Percentiles rank a stretch among this genome's conserved stretches.
phyloP scores from a whole-genome alignment of 2,888 invertebrate species.

The Herminia tarsipennalis region DNA sequence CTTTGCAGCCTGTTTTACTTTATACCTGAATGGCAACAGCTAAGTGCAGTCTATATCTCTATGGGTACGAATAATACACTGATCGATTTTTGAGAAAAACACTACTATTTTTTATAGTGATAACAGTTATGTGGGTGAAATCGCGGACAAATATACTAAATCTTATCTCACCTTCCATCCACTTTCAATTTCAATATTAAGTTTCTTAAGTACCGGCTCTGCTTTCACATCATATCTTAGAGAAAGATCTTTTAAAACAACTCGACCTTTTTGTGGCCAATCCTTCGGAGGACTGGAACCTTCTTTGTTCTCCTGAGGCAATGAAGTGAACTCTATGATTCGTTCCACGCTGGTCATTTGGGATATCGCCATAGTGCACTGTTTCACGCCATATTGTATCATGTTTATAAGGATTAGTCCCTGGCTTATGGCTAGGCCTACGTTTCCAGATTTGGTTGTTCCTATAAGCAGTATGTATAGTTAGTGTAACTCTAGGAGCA shows the following conservation, averaged over 20 bases:
- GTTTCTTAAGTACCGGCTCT: conserved; percentile 83
- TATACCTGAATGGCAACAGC: no score
- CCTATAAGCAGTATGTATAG: conserved; percentile 56
- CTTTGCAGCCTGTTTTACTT: no score
- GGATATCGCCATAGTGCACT: conserved; percentile 90
- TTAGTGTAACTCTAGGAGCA: no score
- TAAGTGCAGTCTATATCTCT: no score
- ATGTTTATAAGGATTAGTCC: conserved; percentile 91
- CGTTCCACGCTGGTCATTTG: conserved; percentile 94
- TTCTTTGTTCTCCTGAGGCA: conserved; percentile 89
- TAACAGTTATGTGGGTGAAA: no score
- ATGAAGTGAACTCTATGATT: conserved; percentile 90
- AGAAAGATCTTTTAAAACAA: conserved; percentile 86
- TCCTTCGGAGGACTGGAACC: conserved; percentile 83
- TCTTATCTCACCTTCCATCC: conserved; percentile 58
- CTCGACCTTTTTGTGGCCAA: conserved; percentile 88
- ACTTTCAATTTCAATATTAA: conserved; percentile 46
- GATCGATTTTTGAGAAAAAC: no score
- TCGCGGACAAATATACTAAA: no score
- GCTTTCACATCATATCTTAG: conserved; percentile 87
- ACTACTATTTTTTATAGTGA: no score
- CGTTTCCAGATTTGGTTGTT: conserved; percentile 86
- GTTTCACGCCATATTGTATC: conserved; percentile 93
- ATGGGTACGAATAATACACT: no score
- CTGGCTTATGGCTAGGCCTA: conserved; percentile 90